These are phyloP conservation scores for Ctenodactylus gundi DNA, from an alignment of 2,113 vertebrate genomes.

Conservation along the genomic window DNA sequence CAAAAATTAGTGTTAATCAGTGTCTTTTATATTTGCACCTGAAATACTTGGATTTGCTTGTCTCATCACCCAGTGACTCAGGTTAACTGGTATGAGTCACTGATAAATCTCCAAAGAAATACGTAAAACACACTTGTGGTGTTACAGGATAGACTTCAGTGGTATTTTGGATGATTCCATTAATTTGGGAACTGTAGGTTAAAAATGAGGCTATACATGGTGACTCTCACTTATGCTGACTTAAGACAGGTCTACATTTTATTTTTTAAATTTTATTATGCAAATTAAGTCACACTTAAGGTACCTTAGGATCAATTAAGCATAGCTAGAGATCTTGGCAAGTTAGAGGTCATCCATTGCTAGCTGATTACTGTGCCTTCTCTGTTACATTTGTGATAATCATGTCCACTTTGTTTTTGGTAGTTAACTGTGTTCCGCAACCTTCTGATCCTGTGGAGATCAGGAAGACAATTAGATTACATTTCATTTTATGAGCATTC, in stretches of 20 bases:
- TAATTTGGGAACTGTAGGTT: neutral
- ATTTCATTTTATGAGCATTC: neutral
- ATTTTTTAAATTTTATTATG: conserved; percentile 50
- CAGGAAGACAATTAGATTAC: conserved; percentile 6
- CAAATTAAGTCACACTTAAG: conserved; percentile 27
- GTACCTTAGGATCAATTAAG: conserved; percentile 50
- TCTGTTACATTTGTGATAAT: conserved; percentile 22
- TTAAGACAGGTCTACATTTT: conserved; percentile 24
- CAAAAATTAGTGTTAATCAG: conserved; percentile 45
- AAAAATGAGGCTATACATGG: conserved; percentile 20
- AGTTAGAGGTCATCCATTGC: neutral
- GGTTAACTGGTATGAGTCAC: neutral
- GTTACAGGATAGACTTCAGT: conserved; percentile 3
- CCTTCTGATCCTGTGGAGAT: neutral
- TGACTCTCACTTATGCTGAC: neutral
- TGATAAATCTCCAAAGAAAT: neutral
- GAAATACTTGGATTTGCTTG: conserved; percentile 40
- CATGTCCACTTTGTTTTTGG: conserved; percentile 14
- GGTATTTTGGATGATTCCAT: neutral
- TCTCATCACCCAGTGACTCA: conserved; percentile 41
- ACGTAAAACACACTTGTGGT: neutral
- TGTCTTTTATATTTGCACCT: neutral
- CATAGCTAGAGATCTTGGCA: conserved; percentile 44
- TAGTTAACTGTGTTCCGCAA: conserved; percentile 19
- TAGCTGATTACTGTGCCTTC: conserved; percentile 33